Evolutionary conservation across 2,113 vertebrate species (phyloP), one percentile per base, ranked within the genome.

Genomic region (Xenopus laevis): DNA sequence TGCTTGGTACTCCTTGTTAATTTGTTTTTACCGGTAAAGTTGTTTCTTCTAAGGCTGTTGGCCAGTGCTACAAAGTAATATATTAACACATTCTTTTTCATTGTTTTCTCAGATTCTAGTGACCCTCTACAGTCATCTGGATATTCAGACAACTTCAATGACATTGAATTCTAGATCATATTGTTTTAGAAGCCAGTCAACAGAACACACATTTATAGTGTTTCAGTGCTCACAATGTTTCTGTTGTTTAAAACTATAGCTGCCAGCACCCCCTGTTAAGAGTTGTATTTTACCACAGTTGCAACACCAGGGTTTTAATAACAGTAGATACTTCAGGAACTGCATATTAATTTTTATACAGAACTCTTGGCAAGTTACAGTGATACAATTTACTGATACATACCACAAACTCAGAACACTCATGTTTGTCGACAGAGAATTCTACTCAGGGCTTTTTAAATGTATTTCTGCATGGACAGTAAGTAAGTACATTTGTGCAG

Each of bases 131-230:
- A 93, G 20, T 93, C 92, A 85, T 95, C 95, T 4, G 94, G 95
- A 73, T 94, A 91, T 84, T 93, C 91, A 60, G 93, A 96, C 79
- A 90, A 91, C 79, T 89, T 97, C 84, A 98, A 97, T 27, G 92
- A 95, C 86, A 93, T 97, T 66, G 94, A 96, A 4, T 93, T 92
- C 82, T 94, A 83, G 91, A 68, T 55, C 57, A 10, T 20, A 45
- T 72, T 23, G 71, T 33, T 82, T 60, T 71, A 23, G 52, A 81
- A 79, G 46, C 13, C 46, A 47, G 2, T 17, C 17, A 55, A 55
- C 53, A 55, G 16, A 55, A 55, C 17, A n/a, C 15, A 55, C 4
- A 4, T 17, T n/a, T 16, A 78, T 20, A 47, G 77, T 68, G 68
- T 80, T 72, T 40, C 21, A 52, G 30, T 0, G 2, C 18, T 55